Conservation (phyloP, 2,888 invertebrate genomes). For the Megamerina dolium region DNA sequence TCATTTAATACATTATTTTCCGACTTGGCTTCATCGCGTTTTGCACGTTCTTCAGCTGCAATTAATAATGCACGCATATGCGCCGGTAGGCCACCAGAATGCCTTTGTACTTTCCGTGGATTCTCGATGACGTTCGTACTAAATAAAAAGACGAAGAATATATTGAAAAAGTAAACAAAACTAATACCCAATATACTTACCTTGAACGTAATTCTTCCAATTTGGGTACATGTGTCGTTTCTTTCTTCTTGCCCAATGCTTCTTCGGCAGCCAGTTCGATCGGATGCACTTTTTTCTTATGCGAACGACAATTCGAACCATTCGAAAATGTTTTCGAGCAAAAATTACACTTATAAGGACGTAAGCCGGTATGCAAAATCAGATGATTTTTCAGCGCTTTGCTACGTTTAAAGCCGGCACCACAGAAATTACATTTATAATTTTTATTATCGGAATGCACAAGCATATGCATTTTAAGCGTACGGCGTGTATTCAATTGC, state of each 20-base stretch:
- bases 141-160: constrained; percentile 1
- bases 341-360: constrained; percentile 47
- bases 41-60: constrained; percentile 13
- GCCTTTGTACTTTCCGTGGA: constrained; percentile 18
- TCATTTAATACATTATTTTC: background rate
- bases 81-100: constrained; percentile 12
- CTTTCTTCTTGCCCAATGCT: constrained; percentile 35
- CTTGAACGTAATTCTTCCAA: constrained; percentile 42
- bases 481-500: constrained; percentile 49
- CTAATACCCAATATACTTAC: too few relatives aligned
- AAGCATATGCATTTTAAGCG: constrained; percentile 49
- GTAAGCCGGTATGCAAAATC: constrained; percentile 46
- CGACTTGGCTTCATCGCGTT: constrained; percentile 2
- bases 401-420: constrained; percentile 44
- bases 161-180: background rate
- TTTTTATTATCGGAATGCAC: constrained; percentile 45
- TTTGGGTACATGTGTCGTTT: constrained; percentile 39
- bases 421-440: constrained; percentile 45
- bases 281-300: constrained; percentile 47
- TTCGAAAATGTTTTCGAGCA: constrained; percentile 47
- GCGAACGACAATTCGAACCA: constrained; percentile 48
- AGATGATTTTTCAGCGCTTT: constrained; percentile 48
- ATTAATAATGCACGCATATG: constrained; percentile 14
- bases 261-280: constrained; percentile 46
- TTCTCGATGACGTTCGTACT: constrained; percentile 18